Evolutionary conservation across 2,113 vertebrate species (phyloP), one percentile per base, ranked within the genome.

Genomic region (Cyanoramphus novaezelandiae): DNA sequence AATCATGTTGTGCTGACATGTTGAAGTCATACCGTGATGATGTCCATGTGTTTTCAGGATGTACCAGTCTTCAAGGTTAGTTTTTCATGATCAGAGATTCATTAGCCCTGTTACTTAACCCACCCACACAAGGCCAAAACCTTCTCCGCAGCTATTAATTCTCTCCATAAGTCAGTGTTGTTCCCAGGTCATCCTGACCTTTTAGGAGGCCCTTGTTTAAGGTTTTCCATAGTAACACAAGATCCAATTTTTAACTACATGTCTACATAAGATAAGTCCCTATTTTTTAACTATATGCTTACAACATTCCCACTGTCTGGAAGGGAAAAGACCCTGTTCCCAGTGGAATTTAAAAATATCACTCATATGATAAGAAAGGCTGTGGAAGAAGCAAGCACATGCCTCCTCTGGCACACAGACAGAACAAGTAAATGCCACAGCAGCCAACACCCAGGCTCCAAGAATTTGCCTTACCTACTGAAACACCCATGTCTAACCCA

Each of bases 391-490:
- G 70, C 0, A 6, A 50, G 43, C 7, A 2, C 1, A 0, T 39
- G 39, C 5, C 37, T 82, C 27, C 55, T 50, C 23, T 21, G 43
- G 11, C 31, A 57, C 55, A 57, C 2, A 0, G 8, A 37, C 28
- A 71, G 49, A 20, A 46, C 11, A 23, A 13, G 25, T 3, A 1
- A 37, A 65, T 3, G 1, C 43, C 28, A n/a, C 1, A 1, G 13
- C 33, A 50, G 29, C 28, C 64, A 86, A 41, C 52, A 60, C 28
- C 33, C 24, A 19, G 20, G 50, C 59, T 65, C 57, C 0, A 1
- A 70, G 37, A 52, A 29, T 13, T 2, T 0, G 10, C 46, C 25
- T 67, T 60, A 65, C 20, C 72, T 0, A 0, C 39, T 24, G 65
- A 29, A 67, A 29, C 50, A 67, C 15, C 33, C 44, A 13, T 1